These are phyloP conservation scores for Eupeodes corollae DNA, from an alignment of 1,140 invertebrate species.

Conservation along the genomic window DNA sequence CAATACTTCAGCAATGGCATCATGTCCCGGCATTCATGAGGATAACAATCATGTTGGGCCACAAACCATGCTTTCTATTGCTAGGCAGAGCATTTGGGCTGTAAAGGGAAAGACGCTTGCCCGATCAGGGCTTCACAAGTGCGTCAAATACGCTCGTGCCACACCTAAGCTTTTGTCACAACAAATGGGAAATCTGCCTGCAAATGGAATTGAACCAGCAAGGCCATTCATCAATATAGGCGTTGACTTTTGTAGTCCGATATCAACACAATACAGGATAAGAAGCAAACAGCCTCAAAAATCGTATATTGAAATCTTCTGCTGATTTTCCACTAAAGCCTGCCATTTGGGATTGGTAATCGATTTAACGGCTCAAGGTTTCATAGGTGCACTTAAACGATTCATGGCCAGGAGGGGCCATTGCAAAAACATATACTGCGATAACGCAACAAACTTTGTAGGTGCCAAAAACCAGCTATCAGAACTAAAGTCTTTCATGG, in stretches of 20 bases:
- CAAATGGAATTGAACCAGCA: not conserved
- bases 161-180: constrained; percentile 1
- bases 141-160: constrained; percentile 10
- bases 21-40: not conserved
- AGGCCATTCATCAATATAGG: constrained; percentile 5
- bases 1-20: no score
- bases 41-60: not conserved
- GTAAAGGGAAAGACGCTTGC: not conserved
- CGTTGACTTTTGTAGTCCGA: constrained; percentile 32
- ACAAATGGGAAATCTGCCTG: not conserved
- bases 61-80: not conserved
- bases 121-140: constrained; percentile 9
- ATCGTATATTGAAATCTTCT: constrained; percentile 9
- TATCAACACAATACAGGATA: constrained; percentile 8
- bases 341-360: constrained; percentile 16
- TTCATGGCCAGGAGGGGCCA: constrained; percentile 19
- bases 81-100: not conserved
- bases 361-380: constrained; percentile 7
- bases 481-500: not conserved
- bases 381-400: constrained; percentile 8
- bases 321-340: constrained; percentile 15
- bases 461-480: constrained; percentile 11
- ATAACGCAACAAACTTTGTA: constrained; percentile 22
- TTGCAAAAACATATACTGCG: constrained; percentile 12
- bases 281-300: constrained; percentile 7